Percentiles rank a stretch among this genome's conserved stretches.
These are phyloP conservation scores for Caenorhabditis inopinata DNA, from an alignment of 1,140 invertebrate genomes.

Conservation along the genomic window DNA sequence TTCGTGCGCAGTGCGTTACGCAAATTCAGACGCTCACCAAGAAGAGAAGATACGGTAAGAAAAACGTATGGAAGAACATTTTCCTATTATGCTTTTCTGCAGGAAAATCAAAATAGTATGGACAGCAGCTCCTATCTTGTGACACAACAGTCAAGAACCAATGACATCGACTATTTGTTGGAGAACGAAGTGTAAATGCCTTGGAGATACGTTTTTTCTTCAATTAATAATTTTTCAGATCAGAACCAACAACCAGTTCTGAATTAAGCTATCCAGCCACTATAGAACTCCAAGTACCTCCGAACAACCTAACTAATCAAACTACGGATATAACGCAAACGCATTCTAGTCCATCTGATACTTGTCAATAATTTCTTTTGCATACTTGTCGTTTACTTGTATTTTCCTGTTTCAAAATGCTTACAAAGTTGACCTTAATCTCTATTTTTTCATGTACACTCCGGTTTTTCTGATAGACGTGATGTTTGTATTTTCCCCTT, in stretches of 20 bases:
- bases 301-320: neutral
- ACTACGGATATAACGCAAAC: neutral
- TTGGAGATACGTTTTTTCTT: neutral
- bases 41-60: neutral
- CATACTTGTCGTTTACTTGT: neutral
- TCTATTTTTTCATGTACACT: neutral
- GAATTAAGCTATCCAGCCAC: neutral
- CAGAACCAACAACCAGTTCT: neutral
- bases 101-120: neutral
- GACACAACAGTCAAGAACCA: neutral
- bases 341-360: neutral
- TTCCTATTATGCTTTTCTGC: neutral
- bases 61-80: neutral
- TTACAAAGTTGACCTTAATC: neutral
- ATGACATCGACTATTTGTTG: constrained; percentile 9
- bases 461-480: neutral
- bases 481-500: neutral
- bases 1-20: constrained; percentile 1
- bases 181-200: neutral
- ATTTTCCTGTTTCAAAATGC: neutral
- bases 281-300: neutral
- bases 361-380: neutral
- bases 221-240: neutral
- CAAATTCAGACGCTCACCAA: neutral
- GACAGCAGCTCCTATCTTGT: neutral